Base-by-base conservation (phyloP, 2,113 vertebrate genomes). In the Turdus rufiventris region DNA sequence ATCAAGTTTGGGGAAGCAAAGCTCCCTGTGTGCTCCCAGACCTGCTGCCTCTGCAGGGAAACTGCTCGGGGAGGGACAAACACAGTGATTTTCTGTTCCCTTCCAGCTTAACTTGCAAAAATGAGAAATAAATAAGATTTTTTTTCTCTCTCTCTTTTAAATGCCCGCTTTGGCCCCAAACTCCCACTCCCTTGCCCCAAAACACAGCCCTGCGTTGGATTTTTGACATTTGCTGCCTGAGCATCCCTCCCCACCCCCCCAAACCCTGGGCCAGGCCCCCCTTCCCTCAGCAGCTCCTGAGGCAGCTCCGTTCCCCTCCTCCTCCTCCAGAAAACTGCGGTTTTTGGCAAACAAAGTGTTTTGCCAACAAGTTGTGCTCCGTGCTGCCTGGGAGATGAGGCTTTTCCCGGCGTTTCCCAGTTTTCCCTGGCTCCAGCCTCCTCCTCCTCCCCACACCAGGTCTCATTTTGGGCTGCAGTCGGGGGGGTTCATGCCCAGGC, bases 291-390 rank as follows among this genome's bases (percentile, higher is more conserved):
- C 84, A 1, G 75, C 75, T 83, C 54, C 2, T 9, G 53, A 48
- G 54, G 31, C 10, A 6, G 65, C 80, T 78, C 63, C 65, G 1
- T 19, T 63, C 89, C 90, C 47, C 91, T 56, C 47, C 47, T 48
- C 84, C 91, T 89, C 87, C 91, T 89, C 84, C 88, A 7, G 40
- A 91, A 96, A 93, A 45, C 62, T 16, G 87, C 56, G 7, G 16
- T 63, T 96, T 91, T 82, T 92, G 93, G 93, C 91, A 91, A 78
- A 93, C 15, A 38, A 87, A 81, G 24, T 94, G 61, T 96, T 95
- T 95, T 89, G 91, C 94, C 94, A 94, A 96, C 91, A 96, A 86
- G 73, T 62, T 80, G 76, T 43, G 63, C 96, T 83, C 93, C 3
- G 2, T 42, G 66, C 67, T 89, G 94, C 84, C 87, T 20, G n/a